phyloP scores from a whole-genome alignment of 2,113 vertebrate genomes.

The Mionectes macconnelli region DNA sequence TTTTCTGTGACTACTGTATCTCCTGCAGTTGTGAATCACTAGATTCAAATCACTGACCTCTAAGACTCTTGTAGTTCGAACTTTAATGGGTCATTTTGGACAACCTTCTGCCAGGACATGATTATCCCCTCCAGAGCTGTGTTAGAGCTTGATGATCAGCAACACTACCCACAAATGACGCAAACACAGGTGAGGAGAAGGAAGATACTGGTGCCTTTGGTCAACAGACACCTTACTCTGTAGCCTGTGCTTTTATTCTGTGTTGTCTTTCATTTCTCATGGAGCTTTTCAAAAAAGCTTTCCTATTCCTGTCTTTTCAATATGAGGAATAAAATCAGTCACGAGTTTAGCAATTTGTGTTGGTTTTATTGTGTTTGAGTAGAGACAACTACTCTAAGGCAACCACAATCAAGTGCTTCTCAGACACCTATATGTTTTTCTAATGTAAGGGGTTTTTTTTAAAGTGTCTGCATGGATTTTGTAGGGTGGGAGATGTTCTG shows the following conservation, averaged over 20 bases:
- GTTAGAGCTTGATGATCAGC: slow-evolving; percentile 2
- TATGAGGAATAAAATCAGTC: neutral
- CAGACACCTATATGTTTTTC: neutral
- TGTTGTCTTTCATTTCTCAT: neutral
- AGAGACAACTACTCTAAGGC: neutral
- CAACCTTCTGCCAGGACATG: slow-evolving; percentile 28
- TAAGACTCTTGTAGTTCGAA: neutral
- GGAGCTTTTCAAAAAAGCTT: no score
- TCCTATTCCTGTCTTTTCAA: no score
- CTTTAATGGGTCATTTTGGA: slow-evolving; percentile 41
- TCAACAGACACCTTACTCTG: neutral
- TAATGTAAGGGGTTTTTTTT: neutral
- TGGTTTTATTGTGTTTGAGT: neutral
- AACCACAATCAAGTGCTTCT: neutral
- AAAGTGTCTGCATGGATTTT: neutral
- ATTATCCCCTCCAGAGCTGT: neutral
- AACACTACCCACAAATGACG: neutral
- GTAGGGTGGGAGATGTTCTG: neutral
- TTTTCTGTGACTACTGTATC: neutral
- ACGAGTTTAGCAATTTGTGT: neutral
- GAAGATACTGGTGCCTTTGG: neutral
- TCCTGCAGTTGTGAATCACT: slow-evolving; percentile 52
- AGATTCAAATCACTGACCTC: slow-evolving; percentile 19
- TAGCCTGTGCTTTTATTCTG: neutral
- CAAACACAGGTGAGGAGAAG: neutral